Evolutionary conservation across 2,113 vertebrate genomes (phyloP).

Genomic region (Brachirus orientalis): DNA sequence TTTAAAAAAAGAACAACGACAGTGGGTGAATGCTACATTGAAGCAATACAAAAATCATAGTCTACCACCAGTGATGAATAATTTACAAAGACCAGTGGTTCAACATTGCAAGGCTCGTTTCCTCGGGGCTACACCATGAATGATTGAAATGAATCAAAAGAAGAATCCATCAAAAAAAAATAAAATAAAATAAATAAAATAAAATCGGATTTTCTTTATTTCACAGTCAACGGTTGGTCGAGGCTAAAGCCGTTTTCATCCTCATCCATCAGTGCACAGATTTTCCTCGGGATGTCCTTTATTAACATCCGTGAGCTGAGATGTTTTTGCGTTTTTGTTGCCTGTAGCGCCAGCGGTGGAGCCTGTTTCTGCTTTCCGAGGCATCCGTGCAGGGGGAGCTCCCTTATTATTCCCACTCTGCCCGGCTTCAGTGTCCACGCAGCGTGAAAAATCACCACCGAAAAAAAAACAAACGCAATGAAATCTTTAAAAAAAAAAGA

Average conservation of each 20-base stretch:
- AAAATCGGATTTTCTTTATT: conserved; percentile 35
- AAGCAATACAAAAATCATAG: conserved; percentile 62
- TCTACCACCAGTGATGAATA: conserved; percentile 64
- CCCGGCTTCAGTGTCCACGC: conserved; percentile 42
- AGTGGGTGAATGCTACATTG: conserved; percentile 58
- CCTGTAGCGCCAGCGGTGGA: conserved; percentile 60
- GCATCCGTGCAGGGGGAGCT: conserved; percentile 61
- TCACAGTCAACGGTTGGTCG: conserved; percentile 55
- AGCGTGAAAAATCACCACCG: conserved; percentile 13
- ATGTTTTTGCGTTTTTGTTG: conserved; percentile 24
- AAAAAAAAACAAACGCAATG: conserved; percentile 8
- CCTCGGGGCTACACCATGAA: conserved; percentile 66
- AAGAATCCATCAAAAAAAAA: conserved; percentile 55
- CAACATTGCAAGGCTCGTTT: conserved; percentile 69
- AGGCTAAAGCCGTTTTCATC: conserved; percentile 54
- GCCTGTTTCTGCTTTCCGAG: conserved; percentile 58
- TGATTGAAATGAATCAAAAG: conserved; percentile 24
- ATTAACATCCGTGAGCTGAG: conserved; percentile 41
- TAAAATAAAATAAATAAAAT: too few relatives aligned
- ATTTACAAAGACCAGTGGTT: conserved; percentile 72
- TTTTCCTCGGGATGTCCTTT: conserved; percentile 43
- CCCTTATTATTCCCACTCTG: conserved; percentile 36
- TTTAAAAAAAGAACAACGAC: conserved; percentile 19
- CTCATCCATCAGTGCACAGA: conserved; percentile 54
- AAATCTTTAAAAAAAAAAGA: not conserved